phyloP scores from a whole-genome alignment of 2,888 invertebrate genomes.

The Dynastes grantii region DNA sequence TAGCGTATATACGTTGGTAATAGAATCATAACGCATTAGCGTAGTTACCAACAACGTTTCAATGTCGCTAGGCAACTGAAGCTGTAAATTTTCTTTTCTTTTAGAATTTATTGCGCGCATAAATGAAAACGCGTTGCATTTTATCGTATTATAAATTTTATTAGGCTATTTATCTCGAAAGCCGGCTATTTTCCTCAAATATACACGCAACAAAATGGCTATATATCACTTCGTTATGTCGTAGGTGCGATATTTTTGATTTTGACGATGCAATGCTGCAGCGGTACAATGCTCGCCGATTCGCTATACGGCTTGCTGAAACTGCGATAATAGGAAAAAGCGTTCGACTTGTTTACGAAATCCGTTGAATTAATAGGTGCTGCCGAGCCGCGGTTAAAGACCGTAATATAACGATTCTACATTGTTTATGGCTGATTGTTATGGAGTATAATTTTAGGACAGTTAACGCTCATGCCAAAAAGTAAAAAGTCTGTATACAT shows the following conservation, averaged over 20 bases:
- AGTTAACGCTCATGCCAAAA: not conserved
- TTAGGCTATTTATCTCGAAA: conserved; percentile 36
- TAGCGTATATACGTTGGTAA: too few species aligned
- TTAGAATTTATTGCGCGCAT: conserved; percentile 42
- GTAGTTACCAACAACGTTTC: too few species aligned
- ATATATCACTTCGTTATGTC: conserved; percentile 27
- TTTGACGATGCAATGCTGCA: not conserved
- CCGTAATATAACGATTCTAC: not conserved
- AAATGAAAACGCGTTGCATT: conserved; percentile 44
- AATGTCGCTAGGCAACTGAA: not conserved
- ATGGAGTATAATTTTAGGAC: conserved; percentile 6
- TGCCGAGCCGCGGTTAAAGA: not conserved
- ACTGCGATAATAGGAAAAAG: not conserved
- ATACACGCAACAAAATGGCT: conserved; percentile 15
- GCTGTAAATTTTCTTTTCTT: conserved; percentile 26
- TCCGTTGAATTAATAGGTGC: not conserved
- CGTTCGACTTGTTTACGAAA: not conserved
- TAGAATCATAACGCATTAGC: too few species aligned
- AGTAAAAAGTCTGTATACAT: not conserved
- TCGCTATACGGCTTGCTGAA: not conserved
- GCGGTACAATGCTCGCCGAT: not conserved
- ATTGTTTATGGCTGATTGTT: conserved; percentile 10
- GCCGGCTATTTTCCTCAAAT: conserved; percentile 19
- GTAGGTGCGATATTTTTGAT: conserved; percentile 32
- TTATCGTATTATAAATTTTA: conserved; percentile 49